Evolutionary conservation across 2,888 invertebrate species (phyloP).

Genomic region (Phorcus lineatus): DNA sequence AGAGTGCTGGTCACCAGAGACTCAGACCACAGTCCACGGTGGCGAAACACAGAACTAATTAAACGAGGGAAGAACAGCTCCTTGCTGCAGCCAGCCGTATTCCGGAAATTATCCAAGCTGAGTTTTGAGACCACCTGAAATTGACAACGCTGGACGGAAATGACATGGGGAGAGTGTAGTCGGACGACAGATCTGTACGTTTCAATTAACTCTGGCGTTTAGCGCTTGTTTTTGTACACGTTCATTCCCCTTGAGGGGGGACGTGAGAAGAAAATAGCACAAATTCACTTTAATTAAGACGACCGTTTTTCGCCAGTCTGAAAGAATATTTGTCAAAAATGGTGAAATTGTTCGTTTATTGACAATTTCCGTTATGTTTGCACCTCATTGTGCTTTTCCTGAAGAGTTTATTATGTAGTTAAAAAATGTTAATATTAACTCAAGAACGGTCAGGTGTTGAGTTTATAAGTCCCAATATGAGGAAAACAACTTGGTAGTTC

Average conservation of each 20-base stretch:
- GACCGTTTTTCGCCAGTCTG: not conserved
- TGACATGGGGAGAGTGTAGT: constrained; percentile 13
- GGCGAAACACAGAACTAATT: constrained; percentile 14
- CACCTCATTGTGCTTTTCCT: too few species aligned
- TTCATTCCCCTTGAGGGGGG: not conserved
- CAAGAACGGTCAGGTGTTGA: too few species aligned
- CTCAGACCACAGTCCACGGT: not conserved
- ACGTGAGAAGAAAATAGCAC: not conserved
- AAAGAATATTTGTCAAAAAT: too few species aligned
- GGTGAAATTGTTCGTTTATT: too few species aligned
- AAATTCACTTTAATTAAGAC: constrained; percentile 12
- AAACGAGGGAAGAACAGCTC: not conserved
- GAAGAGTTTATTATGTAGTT: too few species aligned
- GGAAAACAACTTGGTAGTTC: too few species aligned
- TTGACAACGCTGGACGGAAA: constrained; percentile 19
- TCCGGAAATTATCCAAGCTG: constrained; percentile 16
- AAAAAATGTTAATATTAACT: too few species aligned
- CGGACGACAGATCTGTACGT: not conserved
- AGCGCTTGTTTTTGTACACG: constrained; percentile 15
- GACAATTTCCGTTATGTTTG: too few species aligned
- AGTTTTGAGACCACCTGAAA: constrained; percentile 18
- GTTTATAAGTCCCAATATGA: too few species aligned
- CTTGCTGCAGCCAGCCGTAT: not conserved
- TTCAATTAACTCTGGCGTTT: constrained; percentile 20
- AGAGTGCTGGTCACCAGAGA: constrained; percentile 3